These are phyloP conservation scores for Drosophila orena DNA, from an alignment of 1,140 invertebrate genomes.

Conservation along the genomic window DNA sequence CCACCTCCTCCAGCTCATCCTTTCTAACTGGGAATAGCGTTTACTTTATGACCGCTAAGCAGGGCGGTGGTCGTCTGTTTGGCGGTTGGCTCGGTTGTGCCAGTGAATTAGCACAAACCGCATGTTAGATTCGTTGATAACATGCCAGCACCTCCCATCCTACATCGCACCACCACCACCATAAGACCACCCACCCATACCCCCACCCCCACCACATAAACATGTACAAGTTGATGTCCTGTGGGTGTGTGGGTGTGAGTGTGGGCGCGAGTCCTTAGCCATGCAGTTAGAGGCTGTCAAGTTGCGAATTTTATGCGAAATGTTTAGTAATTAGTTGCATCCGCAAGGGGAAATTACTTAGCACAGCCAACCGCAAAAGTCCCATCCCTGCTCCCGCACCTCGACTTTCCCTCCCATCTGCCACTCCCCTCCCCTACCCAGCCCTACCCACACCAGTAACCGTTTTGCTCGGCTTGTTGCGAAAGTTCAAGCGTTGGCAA, in stretches of 20 bases:
- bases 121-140: conserved; percentile 80
- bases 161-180: background rate
- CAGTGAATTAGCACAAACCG: conserved; percentile 73
- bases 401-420: conserved; percentile 10
- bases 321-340: conserved; percentile 84
- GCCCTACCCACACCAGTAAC: background rate
- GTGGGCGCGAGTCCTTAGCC: conserved; percentile 42
- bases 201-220: conserved; percentile 18
- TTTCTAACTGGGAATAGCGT: conserved; percentile 16
- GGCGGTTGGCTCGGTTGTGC: conserved; percentile 45
- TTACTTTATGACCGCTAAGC: conserved; percentile 63
- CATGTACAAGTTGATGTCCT: conserved; percentile 33
- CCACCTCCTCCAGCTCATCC: background rate
- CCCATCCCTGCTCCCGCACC: conserved; percentile 1
- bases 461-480: conserved; percentile 31
- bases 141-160: conserved; percentile 42
- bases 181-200: background rate
- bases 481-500: conserved; percentile 65
- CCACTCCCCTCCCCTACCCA: conserved; percentile 8
- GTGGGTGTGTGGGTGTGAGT: conserved; percentile 25
- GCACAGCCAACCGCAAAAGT: conserved; percentile 54
- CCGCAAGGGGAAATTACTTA: conserved; percentile 81
- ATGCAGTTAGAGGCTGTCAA: conserved; percentile 77
- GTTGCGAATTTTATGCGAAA: conserved; percentile 83
- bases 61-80: conserved; percentile 38